Base-by-base conservation (phyloP, 2,888 invertebrate genomes). In the Meiosimyza platycephala region DNA sequence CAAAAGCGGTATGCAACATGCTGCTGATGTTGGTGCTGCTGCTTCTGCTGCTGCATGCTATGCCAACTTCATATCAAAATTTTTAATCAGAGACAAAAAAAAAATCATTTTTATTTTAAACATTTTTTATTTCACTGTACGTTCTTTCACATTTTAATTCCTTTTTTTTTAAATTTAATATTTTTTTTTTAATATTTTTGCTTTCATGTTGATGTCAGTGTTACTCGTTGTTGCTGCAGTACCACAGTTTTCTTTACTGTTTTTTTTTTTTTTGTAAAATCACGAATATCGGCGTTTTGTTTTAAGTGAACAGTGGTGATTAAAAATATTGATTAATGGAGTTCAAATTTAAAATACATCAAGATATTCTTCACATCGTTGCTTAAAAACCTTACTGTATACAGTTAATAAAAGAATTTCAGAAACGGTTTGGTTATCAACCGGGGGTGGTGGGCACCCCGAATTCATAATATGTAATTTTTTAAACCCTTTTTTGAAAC, bases 41-140 rank as follows among this genome's bases (percentile, higher is more conserved):
- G 6, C 47, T 40, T 6, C 1, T 40, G 1, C 47, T n/a, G 63
- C 18, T 47, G 6, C 47, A 54, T 67, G 67, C 67, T 33, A 66
- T 72, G 75, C 75, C 74, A 73, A 70, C 67, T 71, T 75, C 74
- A 72, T 75, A 74, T 75, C 75, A 74, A 75, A 70, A 65, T 70
- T 68, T 74, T 63, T 68, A 74, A 75, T 74, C 75, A 74, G 71
- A 72, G 57, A 54, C 72, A 69, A 72, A 74, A 69, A 74, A 71
- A 28, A 22, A 22, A n/a, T 71, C 62, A 54, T 70, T 70, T 63
- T 57, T 48, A 70, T 66, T 74, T 68, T 48, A 72, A 65, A 51
- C 72, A 65, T 64, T 72, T 54, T 74, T 64, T 64, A 1, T 40
- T 50, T 57, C 13, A 6, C 13, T 66, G 50, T 51, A 16, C 57